phyloP scores from a whole-genome alignment of 2,888 invertebrate species.

The Alentia gelatinosa region DNA sequence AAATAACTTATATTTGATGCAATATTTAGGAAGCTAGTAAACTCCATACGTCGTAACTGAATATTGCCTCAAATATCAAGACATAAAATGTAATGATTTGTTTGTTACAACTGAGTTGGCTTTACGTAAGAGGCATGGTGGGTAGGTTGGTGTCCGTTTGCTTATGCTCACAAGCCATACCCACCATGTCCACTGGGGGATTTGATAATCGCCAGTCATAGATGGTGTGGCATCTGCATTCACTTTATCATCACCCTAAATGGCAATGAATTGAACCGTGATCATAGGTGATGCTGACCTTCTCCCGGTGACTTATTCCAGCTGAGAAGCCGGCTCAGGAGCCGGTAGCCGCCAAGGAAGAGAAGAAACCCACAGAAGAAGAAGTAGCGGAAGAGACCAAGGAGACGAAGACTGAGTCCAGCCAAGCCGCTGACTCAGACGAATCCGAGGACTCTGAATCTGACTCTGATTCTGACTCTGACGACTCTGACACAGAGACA shows the following conservation, averaged over 20 bases:
- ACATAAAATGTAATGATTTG: neutral
- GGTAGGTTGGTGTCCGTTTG: too few relatives aligned
- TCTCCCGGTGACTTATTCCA: too few relatives aligned
- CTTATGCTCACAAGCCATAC: too few relatives aligned
- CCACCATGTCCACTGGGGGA: too few relatives aligned
- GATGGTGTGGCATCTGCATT: too few relatives aligned
- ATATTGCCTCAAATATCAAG: slow-evolving; percentile 12
- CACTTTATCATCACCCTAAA: too few relatives aligned
- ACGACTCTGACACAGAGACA: neutral
- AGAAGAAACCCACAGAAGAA: neutral
- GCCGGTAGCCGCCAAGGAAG: neutral
- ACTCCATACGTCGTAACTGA: neutral
- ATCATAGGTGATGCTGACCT: too few relatives aligned
- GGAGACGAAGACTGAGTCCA: neutral
- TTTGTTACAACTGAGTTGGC: too few relatives aligned
- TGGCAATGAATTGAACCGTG: too few relatives aligned
- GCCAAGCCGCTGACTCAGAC: neutral
- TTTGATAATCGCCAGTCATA: too few relatives aligned
- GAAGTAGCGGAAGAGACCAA: neutral
- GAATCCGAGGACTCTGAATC: slow-evolving; percentile 41
- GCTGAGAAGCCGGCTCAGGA: neutral
- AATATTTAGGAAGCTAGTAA: neutral
- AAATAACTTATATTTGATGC: neutral
- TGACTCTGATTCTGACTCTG: slow-evolving; percentile 28
- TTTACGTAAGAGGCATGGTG: too few relatives aligned